Conservation (phyloP, 2,113 vertebrate species). For the Antechinus stuartii region DNA sequence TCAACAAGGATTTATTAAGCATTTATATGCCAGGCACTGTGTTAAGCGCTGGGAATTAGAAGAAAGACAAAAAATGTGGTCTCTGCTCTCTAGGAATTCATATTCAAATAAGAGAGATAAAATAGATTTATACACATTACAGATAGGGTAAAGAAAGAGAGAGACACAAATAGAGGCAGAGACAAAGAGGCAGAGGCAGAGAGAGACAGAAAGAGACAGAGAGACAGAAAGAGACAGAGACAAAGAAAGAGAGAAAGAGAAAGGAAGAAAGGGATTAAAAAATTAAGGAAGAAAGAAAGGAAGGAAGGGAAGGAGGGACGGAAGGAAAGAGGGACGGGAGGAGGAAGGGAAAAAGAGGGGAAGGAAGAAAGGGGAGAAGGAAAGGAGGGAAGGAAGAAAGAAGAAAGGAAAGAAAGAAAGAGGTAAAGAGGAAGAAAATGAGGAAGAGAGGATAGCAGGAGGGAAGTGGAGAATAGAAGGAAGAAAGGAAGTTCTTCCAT, state of each 20-base stretch:
- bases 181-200: too few species aligned
- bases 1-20: neutral
- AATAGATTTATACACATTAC: neutral
- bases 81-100: neutral
- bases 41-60: neutral
- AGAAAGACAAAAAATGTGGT: neutral
- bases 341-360: too few species aligned
- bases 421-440: too few species aligned
- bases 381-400: neutral
- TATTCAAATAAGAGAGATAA: neutral
- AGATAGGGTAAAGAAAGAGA: neutral
- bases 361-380: neutral
- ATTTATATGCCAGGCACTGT: neutral
- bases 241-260: too few species aligned
- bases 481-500: too few species aligned
- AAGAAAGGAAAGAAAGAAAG: accelerated
- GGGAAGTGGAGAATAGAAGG: too few species aligned
- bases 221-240: neutral
- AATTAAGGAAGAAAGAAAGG: neutral
- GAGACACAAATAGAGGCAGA: too few species aligned
- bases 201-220: too few species aligned
- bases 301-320: too few species aligned
- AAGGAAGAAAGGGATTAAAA: too few species aligned
- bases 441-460: too few species aligned
- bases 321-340: too few species aligned